Percentiles rank a stretch among this genome's conserved stretches.
Evolutionary conservation across 2,797 vertebrate genomes (phyloP).

Genomic region (Anniella stebbinsi): DNA sequence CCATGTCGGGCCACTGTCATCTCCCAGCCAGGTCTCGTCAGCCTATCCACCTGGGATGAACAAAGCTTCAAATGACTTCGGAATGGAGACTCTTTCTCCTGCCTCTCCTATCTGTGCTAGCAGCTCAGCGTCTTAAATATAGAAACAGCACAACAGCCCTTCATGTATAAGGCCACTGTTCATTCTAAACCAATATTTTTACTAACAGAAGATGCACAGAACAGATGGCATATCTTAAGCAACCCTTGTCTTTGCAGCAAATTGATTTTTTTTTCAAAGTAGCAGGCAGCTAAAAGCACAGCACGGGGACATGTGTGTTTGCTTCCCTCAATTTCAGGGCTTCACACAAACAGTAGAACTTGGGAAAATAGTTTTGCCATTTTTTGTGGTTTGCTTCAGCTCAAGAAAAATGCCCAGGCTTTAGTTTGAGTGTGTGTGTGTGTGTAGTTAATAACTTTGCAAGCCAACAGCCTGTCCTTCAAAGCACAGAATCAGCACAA

Average conservation of each 20-base stretch:
- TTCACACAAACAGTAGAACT: background rate
- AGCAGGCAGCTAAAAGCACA: background rate
- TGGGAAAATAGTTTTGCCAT: background rate
- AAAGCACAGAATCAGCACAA: background rate
- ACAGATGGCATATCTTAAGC: slow-evolving; percentile 10
- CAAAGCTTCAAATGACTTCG: background rate
- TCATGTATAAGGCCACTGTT: background rate
- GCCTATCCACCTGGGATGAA: slow-evolving; percentile 39
- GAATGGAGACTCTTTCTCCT: accelerated
- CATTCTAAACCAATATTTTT: background rate
- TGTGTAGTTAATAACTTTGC: background rate
- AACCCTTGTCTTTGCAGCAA: background rate
- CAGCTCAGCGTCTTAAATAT: accelerated
- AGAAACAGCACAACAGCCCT: background rate
- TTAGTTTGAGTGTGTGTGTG: background rate
- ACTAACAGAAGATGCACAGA: background rate
- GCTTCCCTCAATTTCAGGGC: accelerated
- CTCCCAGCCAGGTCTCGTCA: no score
- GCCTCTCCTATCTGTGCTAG: background rate
- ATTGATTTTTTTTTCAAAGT: background rate
- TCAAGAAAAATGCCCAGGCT: background rate
- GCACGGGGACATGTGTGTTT: accelerated
- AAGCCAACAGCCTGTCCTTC: background rate
- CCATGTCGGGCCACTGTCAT: no score
- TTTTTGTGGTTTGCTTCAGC: background rate